Evolutionary conservation across 2,888 invertebrate genomes (phyloP).

Genomic region (Ornithoptera alexandrae): DNA sequence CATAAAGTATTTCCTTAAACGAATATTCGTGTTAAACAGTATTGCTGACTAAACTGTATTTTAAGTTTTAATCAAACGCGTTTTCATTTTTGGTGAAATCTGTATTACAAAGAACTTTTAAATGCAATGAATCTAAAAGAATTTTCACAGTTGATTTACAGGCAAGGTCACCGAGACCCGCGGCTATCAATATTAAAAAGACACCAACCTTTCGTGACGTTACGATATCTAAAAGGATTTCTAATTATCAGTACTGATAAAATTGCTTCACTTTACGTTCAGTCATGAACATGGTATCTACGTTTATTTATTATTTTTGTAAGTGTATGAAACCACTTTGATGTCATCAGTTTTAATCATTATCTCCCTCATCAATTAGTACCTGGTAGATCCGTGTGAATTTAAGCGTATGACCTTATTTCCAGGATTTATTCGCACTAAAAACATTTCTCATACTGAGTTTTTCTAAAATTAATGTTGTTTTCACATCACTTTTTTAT

Average conservation of each 20-base stretch:
- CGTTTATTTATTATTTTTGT: not conserved
- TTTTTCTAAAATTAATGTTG: too few species aligned
- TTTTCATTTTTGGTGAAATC: constrained; percentile 19
- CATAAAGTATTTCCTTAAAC: not conserved
- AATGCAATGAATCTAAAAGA: constrained; percentile 35
- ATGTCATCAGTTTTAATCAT: not conserved
- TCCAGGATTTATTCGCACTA: not conserved
- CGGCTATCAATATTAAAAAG: constrained; percentile 53
- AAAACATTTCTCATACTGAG: too few species aligned
- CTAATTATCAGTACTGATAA: constrained; percentile 30
- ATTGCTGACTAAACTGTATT: not conserved
- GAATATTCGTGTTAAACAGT: not conserved
- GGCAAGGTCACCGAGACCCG: constrained; percentile 54
- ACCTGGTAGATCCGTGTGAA: not conserved
- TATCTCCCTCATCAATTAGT: not conserved
- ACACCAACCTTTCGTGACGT: constrained; percentile 49
- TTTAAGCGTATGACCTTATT: not conserved
- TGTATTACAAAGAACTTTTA: constrained; percentile 16
- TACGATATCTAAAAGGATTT: constrained; percentile 32
- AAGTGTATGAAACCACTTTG: not conserved
- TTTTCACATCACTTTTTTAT: too few species aligned
- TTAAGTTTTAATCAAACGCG: not conserved
- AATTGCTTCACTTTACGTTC: constrained; percentile 26
- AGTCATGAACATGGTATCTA: constrained; percentile 9
- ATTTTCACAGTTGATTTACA: constrained; percentile 37